These are phyloP conservation scores for Thaumetopoea pityocampa DNA, from an alignment of 1,140 invertebrate genomes.

Conservation along the genomic window DNA sequence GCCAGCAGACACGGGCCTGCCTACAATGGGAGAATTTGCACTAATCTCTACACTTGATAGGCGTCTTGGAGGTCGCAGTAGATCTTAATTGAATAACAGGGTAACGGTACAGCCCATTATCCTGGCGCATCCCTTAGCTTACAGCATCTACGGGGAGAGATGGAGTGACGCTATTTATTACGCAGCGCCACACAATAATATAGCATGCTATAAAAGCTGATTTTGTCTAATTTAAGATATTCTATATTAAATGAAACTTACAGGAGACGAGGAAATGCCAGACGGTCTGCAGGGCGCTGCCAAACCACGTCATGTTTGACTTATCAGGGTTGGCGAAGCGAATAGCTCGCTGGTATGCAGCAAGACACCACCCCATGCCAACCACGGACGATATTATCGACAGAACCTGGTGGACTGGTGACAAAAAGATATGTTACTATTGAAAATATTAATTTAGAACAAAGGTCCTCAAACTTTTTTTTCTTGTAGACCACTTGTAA, in stretches of 20 bases:
- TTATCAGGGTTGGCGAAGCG: conserved; percentile 85
- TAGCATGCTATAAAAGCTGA: neutral
- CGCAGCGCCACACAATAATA: neutral
- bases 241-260: conserved; percentile 36
- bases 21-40: too few relatives aligned
- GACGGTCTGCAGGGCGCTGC: conserved; percentile 82
- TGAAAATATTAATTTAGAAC: too few relatives aligned
- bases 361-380: conserved; percentile 92
- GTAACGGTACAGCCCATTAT: too few relatives aligned
- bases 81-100: too few relatives aligned
- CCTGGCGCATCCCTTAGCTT: too few relatives aligned
- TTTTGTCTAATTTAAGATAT: neutral
- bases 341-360: conserved; percentile 87
- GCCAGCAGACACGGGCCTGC: too few relatives aligned
- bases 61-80: too few relatives aligned
- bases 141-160: too few relatives aligned
- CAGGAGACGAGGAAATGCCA: conserved; percentile 89
- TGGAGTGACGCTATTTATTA: too few relatives aligned
- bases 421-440: neutral
- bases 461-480: too few relatives aligned
- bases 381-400: conserved; percentile 85
- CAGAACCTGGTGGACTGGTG: conserved; percentile 80
- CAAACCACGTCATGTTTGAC: conserved; percentile 81
- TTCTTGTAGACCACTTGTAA: too few relatives aligned
- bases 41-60: too few relatives aligned